phyloP scores from a whole-genome alignment of 1,140 invertebrate species.

The Conus ventricosus region DNA sequence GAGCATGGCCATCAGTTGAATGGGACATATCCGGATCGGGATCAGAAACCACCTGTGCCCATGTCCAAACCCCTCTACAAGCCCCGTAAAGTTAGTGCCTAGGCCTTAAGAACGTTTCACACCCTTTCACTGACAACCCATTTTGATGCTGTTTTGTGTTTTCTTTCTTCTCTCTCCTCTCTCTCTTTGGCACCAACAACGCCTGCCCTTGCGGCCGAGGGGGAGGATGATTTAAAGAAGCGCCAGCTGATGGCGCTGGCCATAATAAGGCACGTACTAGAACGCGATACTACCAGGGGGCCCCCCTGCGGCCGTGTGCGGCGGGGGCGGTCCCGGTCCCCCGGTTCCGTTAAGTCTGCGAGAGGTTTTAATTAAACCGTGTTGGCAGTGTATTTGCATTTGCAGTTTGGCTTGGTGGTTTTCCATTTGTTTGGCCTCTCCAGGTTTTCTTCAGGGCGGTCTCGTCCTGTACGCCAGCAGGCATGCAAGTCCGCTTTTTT shows the following conservation, averaged over 20 bases:
- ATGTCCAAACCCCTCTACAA: constrained; percentile 47
- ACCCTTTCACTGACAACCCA: not conserved
- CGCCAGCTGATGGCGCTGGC: constrained; percentile 99
- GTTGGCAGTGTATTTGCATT: not conserved
- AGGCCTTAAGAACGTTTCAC: not conserved
- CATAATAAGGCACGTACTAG: constrained; percentile 99
- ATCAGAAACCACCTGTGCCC: constrained; percentile 74
- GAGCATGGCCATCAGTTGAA: constrained; percentile 99
- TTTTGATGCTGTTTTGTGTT: constrained; percentile 45
- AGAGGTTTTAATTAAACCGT: constrained; percentile 25
- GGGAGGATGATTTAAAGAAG: constrained; percentile 99
- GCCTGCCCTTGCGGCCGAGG: constrained; percentile 88
- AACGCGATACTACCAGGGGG: constrained; percentile 81
- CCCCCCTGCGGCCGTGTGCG: constrained; percentile 56
- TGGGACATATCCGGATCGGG: constrained; percentile 98
- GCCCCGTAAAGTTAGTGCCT: constrained; percentile 63
- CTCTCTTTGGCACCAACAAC: constrained; percentile 38
- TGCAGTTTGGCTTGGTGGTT: not conserved
- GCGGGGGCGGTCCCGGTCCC: constrained; percentile 51
- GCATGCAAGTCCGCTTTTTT: too few relatives aligned
- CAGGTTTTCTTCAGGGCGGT: too few relatives aligned
- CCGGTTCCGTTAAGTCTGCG: constrained; percentile 70
- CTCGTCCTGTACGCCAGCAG: too few relatives aligned
- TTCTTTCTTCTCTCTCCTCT: constrained; percentile 35
- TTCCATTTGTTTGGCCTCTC: not conserved